Evolutionary conservation across 2,888 invertebrate genomes (phyloP).

Genomic region (Mystacides longicornis): DNA sequence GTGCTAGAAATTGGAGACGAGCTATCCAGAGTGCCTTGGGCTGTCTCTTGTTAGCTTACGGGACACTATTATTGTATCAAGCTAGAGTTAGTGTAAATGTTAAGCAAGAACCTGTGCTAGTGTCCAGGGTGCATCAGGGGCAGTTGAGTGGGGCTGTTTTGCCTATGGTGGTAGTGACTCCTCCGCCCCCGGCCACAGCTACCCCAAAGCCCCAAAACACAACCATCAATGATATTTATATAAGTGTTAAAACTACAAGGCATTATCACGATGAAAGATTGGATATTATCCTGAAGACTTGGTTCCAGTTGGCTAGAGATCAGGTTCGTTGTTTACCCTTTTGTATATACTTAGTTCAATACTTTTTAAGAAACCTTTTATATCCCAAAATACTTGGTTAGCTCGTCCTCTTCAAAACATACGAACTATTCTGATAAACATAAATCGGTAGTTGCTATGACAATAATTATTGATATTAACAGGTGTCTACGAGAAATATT

Average conservation of each 20-base stretch:
- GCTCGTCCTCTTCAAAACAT: too few relatives aligned
- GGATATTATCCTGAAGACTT: conserved; percentile 84
- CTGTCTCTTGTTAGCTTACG: conserved; percentile 50
- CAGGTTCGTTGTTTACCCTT: conserved; percentile 64
- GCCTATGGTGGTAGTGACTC: conserved; percentile 31
- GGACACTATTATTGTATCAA: conserved; percentile 56
- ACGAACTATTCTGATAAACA: too few relatives aligned
- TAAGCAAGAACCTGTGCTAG: conserved; percentile 42
- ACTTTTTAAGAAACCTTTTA: too few relatives aligned
- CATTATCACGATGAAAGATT: conserved; percentile 79
- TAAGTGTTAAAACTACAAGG: conserved; percentile 91
- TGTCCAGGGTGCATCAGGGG: conserved; percentile 40
- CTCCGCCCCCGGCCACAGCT: conserved; percentile 37
- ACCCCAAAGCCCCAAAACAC: conserved; percentile 51
- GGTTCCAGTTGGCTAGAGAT: conserved; percentile 87
- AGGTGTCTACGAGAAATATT: too few relatives aligned
- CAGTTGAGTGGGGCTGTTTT: conserved; percentile 44
- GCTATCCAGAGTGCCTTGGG: conserved; percentile 40
- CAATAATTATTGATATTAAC: too few relatives aligned
- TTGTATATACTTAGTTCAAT: too few relatives aligned
- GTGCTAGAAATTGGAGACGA: conserved; percentile 40
- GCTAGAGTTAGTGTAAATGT: conserved; percentile 40
- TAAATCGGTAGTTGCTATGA: too few relatives aligned
- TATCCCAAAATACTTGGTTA: too few relatives aligned
- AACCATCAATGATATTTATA: conserved; percentile 79